phyloP scores from a whole-genome alignment of 2,888 invertebrate species.

The Sesia apiformis region DNA sequence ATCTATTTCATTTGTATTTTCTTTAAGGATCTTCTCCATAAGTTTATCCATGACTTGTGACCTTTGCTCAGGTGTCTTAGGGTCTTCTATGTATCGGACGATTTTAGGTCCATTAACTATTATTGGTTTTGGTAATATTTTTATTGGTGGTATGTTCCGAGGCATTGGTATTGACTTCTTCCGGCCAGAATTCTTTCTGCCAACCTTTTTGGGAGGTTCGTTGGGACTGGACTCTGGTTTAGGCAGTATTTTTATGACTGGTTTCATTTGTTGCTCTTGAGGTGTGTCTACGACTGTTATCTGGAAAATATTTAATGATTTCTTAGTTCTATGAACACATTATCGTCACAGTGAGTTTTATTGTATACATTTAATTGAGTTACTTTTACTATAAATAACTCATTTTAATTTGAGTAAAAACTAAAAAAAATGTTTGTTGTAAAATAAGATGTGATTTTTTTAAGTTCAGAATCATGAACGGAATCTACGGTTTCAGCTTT shows the following conservation, averaged over 20 bases:
- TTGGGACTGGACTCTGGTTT: neutral
- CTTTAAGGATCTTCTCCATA: slow-evolving; percentile 59
- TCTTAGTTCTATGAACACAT: no score
- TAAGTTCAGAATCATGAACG: no score
- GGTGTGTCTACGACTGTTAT: slow-evolving; percentile 53
- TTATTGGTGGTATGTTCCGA: slow-evolving; percentile 47
- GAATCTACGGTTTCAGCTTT: no score
- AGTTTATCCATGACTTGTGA: slow-evolving; percentile 56
- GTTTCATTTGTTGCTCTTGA: slow-evolving; percentile 23
- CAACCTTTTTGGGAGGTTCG: slow-evolving; percentile 40
- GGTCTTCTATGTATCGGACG: slow-evolving; percentile 48
- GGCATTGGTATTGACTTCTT: slow-evolving; percentile 45
- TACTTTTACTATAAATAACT: no score
- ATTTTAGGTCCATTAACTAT: slow-evolving; percentile 48
- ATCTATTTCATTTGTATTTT: slow-evolving; percentile 65
- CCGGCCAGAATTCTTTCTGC: slow-evolving; percentile 32
- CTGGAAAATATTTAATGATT: slow-evolving; percentile 30
- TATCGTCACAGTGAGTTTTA: no score
- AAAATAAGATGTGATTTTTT: no score
- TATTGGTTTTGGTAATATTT: slow-evolving; percentile 62
- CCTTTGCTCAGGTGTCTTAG: slow-evolving; percentile 25
- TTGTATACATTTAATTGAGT: no score
- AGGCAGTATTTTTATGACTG: slow-evolving; percentile 15
- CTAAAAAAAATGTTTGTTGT: no score
- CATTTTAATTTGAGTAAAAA: no score